These are phyloP conservation scores for Lucinisca nassula DNA, from an alignment of 2,888 invertebrate genomes.

Conservation along the genomic window DNA sequence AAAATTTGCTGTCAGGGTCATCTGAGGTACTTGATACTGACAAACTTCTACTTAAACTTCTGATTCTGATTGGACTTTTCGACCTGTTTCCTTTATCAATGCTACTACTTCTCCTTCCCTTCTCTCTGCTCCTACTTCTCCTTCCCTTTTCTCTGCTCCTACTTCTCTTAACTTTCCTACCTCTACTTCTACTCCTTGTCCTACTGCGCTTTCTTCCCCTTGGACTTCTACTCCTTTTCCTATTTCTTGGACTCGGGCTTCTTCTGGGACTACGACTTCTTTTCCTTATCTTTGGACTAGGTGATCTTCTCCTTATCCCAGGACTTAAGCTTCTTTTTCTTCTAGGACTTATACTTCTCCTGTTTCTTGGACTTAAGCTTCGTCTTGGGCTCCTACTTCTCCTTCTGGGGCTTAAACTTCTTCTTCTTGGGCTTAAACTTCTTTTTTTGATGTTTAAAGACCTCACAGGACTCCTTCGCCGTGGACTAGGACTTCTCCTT, in stretches of 20 bases:
- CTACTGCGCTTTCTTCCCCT: slow-evolving; percentile 6
- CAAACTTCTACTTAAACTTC: slow-evolving; percentile 7
- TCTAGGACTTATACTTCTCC: slow-evolving; percentile 38
- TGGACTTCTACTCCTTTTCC: slow-evolving; percentile 35
- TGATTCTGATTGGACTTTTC: slow-evolving; percentile 25
- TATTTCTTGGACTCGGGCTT: slow-evolving; percentile 30
- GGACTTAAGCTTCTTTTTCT: slow-evolving; percentile 42
- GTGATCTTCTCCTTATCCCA: slow-evolving; percentile 8
- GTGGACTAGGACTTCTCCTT: slow-evolving; percentile 25
- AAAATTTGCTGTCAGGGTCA: slow-evolving; percentile 60
- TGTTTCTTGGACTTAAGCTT: slow-evolving; percentile 8
- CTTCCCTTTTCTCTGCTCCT: slow-evolving; percentile 16
- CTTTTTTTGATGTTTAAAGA: slow-evolving; percentile 30
- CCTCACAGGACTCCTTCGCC: slow-evolving; percentile 17
- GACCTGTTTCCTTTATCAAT: slow-evolving; percentile 46
- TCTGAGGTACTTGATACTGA: slow-evolving; percentile 31
- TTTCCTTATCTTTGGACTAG: slow-evolving; percentile 33
- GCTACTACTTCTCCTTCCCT: slow-evolving; percentile 61
- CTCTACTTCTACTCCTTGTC: slow-evolving; percentile 52
- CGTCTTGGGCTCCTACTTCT: slow-evolving; percentile 29
- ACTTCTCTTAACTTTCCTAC: slow-evolving; percentile 25
- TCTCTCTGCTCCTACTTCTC: slow-evolving; percentile 46
- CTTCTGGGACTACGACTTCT: slow-evolving; percentile 36
- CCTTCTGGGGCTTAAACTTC: slow-evolving; percentile 20
- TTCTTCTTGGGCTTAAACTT: slow-evolving; percentile 25